Evolutionary conservation across 2,113 vertebrate genomes (phyloP).

Genomic region (Anarhynchus alexandrinus): DNA sequence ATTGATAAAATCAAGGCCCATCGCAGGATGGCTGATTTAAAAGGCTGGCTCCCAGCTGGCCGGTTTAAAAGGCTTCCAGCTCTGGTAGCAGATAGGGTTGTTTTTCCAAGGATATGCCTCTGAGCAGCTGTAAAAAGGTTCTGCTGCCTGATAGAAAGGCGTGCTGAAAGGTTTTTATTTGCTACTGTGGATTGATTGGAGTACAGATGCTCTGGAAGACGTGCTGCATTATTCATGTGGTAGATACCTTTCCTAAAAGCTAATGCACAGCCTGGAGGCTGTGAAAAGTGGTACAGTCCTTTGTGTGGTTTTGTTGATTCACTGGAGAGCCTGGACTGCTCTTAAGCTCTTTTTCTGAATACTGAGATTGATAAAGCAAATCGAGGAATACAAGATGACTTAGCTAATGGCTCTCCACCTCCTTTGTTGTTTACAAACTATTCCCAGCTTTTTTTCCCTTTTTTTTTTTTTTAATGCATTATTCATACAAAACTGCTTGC

Average conservation of each 20-base stretch:
- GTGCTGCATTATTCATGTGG: conserved; percentile 55
- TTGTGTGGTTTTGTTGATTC: conserved; percentile 29
- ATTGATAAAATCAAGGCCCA: conserved; percentile 30
- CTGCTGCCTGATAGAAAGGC: conserved; percentile 16
- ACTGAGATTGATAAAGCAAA: conserved; percentile 31
- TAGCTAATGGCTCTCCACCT: neutral
- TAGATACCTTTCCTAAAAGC: conserved; percentile 52
- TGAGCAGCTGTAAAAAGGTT: conserved; percentile 41
- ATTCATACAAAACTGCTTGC: neutral
- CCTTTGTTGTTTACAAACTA: neutral
- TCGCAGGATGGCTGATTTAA: neutral
- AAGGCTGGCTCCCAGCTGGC: conserved; percentile 33
- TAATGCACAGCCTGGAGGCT: conserved; percentile 46
- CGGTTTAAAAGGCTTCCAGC: conserved; percentile 7
- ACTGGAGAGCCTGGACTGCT: neutral
- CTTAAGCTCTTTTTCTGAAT: neutral
- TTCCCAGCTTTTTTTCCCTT: neutral
- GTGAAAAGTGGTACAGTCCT: conserved; percentile 7
- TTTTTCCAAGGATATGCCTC: conserved; percentile 22
- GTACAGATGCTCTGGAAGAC: conserved; percentile 49
- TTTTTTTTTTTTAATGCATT: neutral
- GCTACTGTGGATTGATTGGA: conserved; percentile 20
- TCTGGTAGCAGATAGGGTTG: neutral
- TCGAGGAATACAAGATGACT: neutral
- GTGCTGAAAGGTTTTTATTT: conserved; percentile 45